These are phyloP conservation scores for Plecotus auritus DNA, from an alignment of 2,113 vertebrate genomes.

Conservation along the genomic window DNA sequence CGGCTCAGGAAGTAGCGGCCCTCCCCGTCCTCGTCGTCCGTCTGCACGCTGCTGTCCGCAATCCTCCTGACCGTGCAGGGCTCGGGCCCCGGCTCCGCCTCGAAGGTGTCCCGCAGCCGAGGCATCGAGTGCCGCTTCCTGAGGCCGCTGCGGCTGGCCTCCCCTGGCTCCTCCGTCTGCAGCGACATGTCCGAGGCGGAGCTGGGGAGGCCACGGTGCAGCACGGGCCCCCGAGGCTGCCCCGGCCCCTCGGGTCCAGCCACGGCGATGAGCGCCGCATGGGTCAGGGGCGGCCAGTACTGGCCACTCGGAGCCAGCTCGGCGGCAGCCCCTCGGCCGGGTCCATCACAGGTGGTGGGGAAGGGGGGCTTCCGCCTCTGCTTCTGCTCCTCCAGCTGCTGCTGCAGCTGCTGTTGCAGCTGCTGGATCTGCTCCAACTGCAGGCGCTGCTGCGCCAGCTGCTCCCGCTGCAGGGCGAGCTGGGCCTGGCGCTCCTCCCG, in stretches of 20 bases:
- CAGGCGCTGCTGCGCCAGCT: conserved; percentile 95
- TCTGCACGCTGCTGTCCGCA: conserved; percentile 95
- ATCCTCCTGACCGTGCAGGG: conserved; percentile 83
- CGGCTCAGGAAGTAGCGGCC: conserved; percentile 90
- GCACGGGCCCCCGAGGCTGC: conserved; percentile 65
- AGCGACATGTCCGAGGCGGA: conserved; percentile 96
- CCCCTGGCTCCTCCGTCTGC: conserved; percentile 89
- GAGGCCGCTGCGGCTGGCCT: conserved; percentile 83
- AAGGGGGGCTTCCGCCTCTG: conserved; percentile 89
- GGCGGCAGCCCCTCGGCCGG: conserved; percentile 82
- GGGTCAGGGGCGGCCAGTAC: conserved; percentile 85
- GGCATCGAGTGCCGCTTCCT: conserved; percentile 98
- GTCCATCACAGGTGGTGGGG: conserved; percentile 85
- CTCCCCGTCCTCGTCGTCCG: conserved; percentile 95
- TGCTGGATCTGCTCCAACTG: conserved; percentile 98
- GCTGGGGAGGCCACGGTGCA: conserved; percentile 90
- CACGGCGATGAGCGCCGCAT: conserved; percentile 66
- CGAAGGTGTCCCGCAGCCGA: conserved; percentile 89
- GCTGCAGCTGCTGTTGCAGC: conserved; percentile 96
- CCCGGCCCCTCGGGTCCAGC: conserved; percentile 60
- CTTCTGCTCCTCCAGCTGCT: conserved; percentile 97
- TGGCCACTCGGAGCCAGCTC: conserved; percentile 91
- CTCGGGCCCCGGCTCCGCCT: conserved; percentile 84
- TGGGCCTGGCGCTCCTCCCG: conserved; percentile 95
- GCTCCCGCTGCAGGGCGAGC: conserved; percentile 95